These are phyloP conservation scores for Amphipyra berbera DNA, from an alignment of 2,888 invertebrate genomes.

Conservation along the genomic window DNA sequence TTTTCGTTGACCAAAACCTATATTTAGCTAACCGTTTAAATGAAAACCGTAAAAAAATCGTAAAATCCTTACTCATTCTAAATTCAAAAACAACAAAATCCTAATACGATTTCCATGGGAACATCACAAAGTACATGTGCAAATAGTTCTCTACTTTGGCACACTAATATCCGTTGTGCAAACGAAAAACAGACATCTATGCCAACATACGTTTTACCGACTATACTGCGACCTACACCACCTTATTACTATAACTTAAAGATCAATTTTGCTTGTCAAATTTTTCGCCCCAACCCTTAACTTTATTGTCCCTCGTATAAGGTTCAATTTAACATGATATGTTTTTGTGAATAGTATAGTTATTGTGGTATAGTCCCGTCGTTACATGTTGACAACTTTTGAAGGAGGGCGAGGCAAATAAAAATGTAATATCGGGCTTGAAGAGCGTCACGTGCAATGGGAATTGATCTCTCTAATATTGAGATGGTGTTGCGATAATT, in stretches of 20 bases:
- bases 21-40: no score
- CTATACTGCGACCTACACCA: background rate
- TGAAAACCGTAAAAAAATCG: no score
- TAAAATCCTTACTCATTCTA: slow-evolving; percentile 23
- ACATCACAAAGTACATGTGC: slow-evolving; percentile 75
- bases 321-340: slow-evolving; percentile 11
- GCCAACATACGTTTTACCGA: slow-evolving; percentile 53
- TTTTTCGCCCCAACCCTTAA: background rate
- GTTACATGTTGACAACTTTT: slow-evolving; percentile 87
- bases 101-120: slow-evolving; percentile 81
- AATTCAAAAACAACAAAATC: slow-evolving; percentile 73
- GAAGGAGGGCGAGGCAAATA: slow-evolving; percentile 84
- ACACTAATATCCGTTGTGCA: slow-evolving; percentile 82
- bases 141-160: slow-evolving; percentile 76
- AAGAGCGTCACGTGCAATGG: slow-evolving; percentile 78
- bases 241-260: slow-evolving; percentile 7
- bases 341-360: background rate
- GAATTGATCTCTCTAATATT: slow-evolving; percentile 74
- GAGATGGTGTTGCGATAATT: slow-evolving; percentile 86
- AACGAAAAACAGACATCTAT: slow-evolving; percentile 71
- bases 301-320: background rate
- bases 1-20: no score
- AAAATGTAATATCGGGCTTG: slow-evolving; percentile 84
- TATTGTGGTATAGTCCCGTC: slow-evolving; percentile 55
- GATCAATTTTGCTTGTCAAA: slow-evolving; percentile 15